These are phyloP conservation scores for Eospalax fontanierii DNA, from an alignment of 2,797 vertebrate genomes.

Conservation along the genomic window DNA sequence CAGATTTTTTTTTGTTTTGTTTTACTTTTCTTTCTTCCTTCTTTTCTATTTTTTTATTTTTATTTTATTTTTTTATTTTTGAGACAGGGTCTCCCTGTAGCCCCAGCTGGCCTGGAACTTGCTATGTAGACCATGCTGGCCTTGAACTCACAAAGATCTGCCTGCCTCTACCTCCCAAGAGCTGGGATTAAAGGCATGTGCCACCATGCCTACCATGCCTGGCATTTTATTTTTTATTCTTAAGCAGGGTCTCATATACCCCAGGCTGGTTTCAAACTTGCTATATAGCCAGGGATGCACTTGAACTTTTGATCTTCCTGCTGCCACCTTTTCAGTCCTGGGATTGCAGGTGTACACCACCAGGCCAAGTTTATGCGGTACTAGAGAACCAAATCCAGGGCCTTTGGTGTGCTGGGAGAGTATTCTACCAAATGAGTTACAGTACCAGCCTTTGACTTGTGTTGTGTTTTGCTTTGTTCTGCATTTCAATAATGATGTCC, in stretches of 20 bases:
- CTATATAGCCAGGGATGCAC: not conserved
- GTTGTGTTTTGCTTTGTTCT: conserved; percentile 12
- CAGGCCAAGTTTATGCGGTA: not conserved
- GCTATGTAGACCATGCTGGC: too few species aligned
- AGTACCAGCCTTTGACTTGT: not conserved
- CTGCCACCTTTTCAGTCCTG: not conserved
- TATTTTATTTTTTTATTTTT: too few species aligned
- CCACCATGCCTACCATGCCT: too few species aligned
- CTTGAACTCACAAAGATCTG: too few species aligned
- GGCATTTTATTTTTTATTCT: too few species aligned
- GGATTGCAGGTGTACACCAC: not conserved
- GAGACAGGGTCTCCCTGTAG: too few species aligned
- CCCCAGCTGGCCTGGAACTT: too few species aligned
- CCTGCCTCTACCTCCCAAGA: too few species aligned
- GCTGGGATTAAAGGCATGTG: too few species aligned
- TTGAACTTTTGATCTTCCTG: not conserved
- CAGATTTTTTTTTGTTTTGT: not conserved
- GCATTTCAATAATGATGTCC: conserved; percentile 15
- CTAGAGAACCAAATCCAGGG: not conserved
- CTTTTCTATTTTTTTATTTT: too few species aligned
- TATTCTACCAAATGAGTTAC: not conserved
- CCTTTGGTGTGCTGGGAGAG: not conserved
- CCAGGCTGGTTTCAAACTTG: not conserved
- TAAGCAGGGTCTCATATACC: not conserved
- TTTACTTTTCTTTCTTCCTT: too few species aligned